These are phyloP conservation scores for Plodia interpunctella DNA, from an alignment of 1,140 invertebrate genomes.

Conservation along the genomic window DNA sequence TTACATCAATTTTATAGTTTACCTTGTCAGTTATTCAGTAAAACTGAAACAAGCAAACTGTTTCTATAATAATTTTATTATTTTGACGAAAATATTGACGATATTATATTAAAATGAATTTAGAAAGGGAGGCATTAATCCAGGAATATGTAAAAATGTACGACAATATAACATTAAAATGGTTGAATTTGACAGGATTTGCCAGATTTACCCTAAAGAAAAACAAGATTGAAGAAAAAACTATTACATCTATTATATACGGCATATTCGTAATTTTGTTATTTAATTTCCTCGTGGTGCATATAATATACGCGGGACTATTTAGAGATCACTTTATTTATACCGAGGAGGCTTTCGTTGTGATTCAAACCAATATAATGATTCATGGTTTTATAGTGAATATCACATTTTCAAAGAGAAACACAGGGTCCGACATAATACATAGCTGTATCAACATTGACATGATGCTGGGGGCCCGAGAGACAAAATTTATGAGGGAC, in stretches of 20 bases:
- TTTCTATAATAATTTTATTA: too few relatives aligned
- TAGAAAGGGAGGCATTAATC: constrained; percentile 22
- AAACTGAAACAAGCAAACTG: too few relatives aligned
- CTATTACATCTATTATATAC: background rate
- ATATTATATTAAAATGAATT: constrained; percentile 15
- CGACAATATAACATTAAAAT: too few relatives aligned
- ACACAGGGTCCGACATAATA: constrained; percentile 25
- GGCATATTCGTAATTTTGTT: background rate
- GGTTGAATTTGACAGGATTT: constrained; percentile 20
- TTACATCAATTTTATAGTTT: too few relatives aligned
- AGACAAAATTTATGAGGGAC: constrained; percentile 44
- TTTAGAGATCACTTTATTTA: background rate
- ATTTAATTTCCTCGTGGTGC: background rate
- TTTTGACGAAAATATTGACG: too few relatives aligned
- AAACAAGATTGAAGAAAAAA: constrained; percentile 19
- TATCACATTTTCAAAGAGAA: constrained; percentile 29
- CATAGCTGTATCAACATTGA: constrained; percentile 38
- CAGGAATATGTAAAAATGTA: constrained; percentile 35
- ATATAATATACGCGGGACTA: background rate
- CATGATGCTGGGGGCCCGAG: constrained; percentile 31
- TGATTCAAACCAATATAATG: too few relatives aligned
- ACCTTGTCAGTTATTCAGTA: too few relatives aligned
- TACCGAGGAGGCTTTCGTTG: too few relatives aligned
- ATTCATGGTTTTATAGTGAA: constrained; percentile 21
- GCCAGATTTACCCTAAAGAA: constrained; percentile 34